phyloP scores from a whole-genome alignment of 2,888 invertebrate genomes.

The Gortyna flavago region DNA sequence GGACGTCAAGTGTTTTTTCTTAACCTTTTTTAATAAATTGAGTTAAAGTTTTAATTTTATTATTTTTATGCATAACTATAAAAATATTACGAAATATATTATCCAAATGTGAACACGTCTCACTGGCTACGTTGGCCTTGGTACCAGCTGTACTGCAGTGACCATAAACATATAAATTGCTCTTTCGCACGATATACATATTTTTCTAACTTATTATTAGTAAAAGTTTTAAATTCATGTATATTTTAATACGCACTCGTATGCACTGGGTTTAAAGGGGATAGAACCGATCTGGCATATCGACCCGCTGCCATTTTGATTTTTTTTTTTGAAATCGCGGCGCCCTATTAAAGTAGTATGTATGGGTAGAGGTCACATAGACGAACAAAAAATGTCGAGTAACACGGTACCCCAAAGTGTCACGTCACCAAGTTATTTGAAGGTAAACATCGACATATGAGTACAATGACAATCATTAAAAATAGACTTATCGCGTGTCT shows the following conservation, averaged over 20 bases:
- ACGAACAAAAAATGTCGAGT: no score
- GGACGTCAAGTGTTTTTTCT: neutral
- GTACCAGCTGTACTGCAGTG: constrained; percentile 53
- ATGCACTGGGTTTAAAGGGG: neutral
- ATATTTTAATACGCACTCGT: neutral
- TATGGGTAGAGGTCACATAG: no score
- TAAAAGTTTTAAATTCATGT: constrained; percentile 19
- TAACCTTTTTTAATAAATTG: neutral
- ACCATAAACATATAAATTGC: constrained; percentile 59
- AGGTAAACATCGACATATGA: no score
- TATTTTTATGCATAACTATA: constrained; percentile 27
- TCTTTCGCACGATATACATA: constrained; percentile 50
- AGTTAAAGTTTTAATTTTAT: neutral
- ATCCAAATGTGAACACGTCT: constrained; percentile 39
- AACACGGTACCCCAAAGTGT: no score
- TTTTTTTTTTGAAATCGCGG: no score
- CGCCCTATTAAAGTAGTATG: no score
- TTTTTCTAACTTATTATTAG: constrained; percentile 32
- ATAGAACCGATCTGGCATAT: no score
- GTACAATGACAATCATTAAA: no score
- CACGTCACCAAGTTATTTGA: no score
- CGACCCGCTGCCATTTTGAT: no score
- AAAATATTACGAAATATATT: constrained; percentile 33
- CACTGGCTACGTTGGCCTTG: constrained; percentile 46
- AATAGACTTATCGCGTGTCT: no score